phyloP scores from a whole-genome alignment of 2,113 vertebrate species.

The Donacobius atricapilla region DNA sequence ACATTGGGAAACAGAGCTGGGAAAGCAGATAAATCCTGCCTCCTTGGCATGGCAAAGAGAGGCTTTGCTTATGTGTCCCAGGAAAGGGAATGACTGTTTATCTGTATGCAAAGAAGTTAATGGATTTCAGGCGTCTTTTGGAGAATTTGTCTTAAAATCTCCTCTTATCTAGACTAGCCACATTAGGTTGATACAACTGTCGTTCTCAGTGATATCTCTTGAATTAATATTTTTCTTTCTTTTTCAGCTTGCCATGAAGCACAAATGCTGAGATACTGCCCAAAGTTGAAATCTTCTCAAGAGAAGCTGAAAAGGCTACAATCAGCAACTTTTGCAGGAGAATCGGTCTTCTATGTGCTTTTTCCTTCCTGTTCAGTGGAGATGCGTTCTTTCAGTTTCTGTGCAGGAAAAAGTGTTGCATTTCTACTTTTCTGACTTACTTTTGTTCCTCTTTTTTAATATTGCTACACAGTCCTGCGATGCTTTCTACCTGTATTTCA shows the following conservation, averaged over 20 bases:
- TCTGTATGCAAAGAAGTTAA: neutral
- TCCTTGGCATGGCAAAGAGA: neutral
- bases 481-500: conserved; percentile 47
- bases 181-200: neutral
- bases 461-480: conserved; percentile 47
- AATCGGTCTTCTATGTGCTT: conserved; percentile 54
- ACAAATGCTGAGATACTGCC: conserved; percentile 89
- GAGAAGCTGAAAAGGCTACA: conserved; percentile 56
- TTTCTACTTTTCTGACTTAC: conserved; percentile 47
- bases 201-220: rapidly evolving
- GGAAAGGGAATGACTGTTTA: neutral
- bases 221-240: neutral
- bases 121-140: neutral
- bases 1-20: neutral
- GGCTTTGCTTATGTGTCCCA: neutral
- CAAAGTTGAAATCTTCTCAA: conserved; percentile 55
- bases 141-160: neutral
- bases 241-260: conserved; percentile 95
- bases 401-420: conserved; percentile 50
- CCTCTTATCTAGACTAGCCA: neutral
- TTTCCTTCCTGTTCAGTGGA: conserved; percentile 53
- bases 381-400: conserved; percentile 51
- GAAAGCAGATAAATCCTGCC: neutral
- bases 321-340: conserved; percentile 65
- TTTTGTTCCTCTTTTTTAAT: conserved; percentile 62